Evolutionary conservation across 2,797 vertebrate genomes (phyloP).

Genomic region (Dicrostonyx torquatus): DNA sequence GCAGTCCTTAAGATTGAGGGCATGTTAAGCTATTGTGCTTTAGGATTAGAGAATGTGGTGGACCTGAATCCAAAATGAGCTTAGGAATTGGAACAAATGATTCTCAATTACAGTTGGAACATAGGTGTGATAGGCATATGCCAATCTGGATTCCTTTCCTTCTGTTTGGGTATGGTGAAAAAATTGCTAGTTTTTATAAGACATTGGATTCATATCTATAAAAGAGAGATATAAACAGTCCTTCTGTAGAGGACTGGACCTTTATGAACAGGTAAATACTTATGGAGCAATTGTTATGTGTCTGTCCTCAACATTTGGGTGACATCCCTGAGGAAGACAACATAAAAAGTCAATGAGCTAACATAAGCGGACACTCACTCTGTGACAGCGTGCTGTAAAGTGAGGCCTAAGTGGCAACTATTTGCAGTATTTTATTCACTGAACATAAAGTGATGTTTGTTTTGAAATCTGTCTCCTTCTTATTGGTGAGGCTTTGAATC

Average conservation of each 20-base stretch:
- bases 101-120: not conserved
- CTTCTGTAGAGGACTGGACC: not conserved
- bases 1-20: not conserved
- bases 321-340: not conserved
- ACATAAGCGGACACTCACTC: not conserved
- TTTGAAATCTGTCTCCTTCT: not conserved
- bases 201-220: not conserved
- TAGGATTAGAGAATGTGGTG: not conserved
- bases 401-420: not conserved
- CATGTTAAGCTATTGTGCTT: not conserved
- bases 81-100: not conserved
- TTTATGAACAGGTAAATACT: not conserved
- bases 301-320: not conserved
- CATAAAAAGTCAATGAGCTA: not conserved
- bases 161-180: not conserved
- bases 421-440: not conserved
- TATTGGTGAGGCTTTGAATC: not conserved
- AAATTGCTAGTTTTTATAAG: not conserved
- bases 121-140: fast-evolving
- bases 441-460: not conserved
- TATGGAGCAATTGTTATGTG: not conserved
- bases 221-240: not conserved
- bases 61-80: not conserved
- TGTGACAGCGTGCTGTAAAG: not conserved
- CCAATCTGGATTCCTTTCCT: not conserved